Base-by-base conservation (phyloP, 2,113 vertebrate species). In the Fulmarus glacialis region DNA sequence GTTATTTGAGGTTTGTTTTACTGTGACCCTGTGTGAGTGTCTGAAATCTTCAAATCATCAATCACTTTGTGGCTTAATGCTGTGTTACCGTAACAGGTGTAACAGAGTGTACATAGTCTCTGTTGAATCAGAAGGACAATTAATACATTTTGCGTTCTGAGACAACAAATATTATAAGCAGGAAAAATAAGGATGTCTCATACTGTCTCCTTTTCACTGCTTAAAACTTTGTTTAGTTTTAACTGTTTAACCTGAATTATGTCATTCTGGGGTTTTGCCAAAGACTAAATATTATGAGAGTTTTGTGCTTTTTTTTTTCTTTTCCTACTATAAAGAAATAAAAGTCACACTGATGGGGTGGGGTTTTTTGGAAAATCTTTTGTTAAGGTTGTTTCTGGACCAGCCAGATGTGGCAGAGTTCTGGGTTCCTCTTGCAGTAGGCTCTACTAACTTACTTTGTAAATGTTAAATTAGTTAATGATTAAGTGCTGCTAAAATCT, bases 301-400 rank as follows among this genome's bases (percentile, higher is more conserved):
- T 0, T 11, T 8, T 5, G 15, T 24, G 30, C 24, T 40, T 24
- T 79, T 34, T 53, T 53, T 53, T 29, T 30, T 50, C 2, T 53
- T 85, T 82, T 14, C 9, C 4, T 82, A 16, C 6, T 40, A 8
- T 43, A 22, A 91, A 77, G 14, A 55, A 70, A 67, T 18, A 27
- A 45, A 59, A 50, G 5, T 56, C 23, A 47, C 4, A 32, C 2
- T 42, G 15, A 40, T 50, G 5, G 8, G 1, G 1, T 22, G 21
- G 24, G 0, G 0, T 6, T 8, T 66, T 63, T 29, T 22, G 1
- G 11, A 50, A 42, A 56, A 56, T 21, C 3, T 67, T 85, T 48
- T 53, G 4, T 27, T 71, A 81, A 84, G 13, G 8, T 20, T 66
- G 4, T 23, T 82, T 40, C 3, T 4, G 2, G 14, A 34, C 5